phyloP scores from a whole-genome alignment of 2,797 vertebrate species.

The Lepus oiostolus region DNA sequence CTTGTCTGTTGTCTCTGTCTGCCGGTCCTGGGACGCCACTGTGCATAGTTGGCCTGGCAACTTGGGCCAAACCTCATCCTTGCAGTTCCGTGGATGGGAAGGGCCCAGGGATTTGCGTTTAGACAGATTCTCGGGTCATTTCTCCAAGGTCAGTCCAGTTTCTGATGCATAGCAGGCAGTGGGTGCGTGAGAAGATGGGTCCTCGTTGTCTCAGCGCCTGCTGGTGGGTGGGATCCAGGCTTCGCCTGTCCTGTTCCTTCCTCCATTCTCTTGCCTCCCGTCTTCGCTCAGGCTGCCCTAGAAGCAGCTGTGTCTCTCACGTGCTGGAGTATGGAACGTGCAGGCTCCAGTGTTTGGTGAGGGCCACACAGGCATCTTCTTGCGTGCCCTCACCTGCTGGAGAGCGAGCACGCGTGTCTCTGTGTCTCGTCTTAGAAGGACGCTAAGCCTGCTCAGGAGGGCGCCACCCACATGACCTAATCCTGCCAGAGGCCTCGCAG shows the following conservation, averaged over 20 bases:
- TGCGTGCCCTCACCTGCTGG: background rate
- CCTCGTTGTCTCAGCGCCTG: accelerated
- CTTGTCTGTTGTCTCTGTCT: background rate
- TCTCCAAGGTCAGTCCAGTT: background rate
- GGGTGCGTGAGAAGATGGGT: background rate
- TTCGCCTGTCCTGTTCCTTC: background rate
- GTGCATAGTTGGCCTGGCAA: background rate
- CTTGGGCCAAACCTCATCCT: background rate
- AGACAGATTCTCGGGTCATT: background rate
- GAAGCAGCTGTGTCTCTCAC: background rate
- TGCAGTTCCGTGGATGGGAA: background rate
- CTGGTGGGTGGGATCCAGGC: background rate
- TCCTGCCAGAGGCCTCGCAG: background rate
- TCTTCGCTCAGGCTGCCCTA: too few species aligned
- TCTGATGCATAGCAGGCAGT: background rate
- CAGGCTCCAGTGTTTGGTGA: too few species aligned
- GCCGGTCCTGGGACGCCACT: background rate
- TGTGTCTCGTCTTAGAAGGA: background rate
- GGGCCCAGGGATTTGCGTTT: background rate
- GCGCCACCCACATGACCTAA: background rate
- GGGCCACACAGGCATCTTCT: background rate
- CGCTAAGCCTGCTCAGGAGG: background rate
- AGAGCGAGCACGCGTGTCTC: background rate
- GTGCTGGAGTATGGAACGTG: background rate
- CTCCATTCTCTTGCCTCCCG: background rate